Evolutionary conservation across 2,888 invertebrate genomes (phyloP).

Genomic region (Psylliodes chrysocephalus): DNA sequence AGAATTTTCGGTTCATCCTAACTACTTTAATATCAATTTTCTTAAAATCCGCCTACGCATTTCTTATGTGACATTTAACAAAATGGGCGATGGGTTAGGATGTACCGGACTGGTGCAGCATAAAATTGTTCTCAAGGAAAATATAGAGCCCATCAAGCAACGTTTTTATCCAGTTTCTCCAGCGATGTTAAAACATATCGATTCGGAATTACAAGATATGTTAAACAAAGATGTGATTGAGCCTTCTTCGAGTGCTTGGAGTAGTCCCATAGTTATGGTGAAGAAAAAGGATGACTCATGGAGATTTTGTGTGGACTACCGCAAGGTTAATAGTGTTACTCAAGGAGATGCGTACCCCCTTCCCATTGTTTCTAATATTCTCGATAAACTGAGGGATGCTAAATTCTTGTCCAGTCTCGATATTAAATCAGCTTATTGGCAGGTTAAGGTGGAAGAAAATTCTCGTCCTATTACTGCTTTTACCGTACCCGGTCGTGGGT

Average conservation of each 20-base stretch:
- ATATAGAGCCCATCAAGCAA: not conserved
- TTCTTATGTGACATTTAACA: too few relatives aligned
- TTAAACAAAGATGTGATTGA: too few relatives aligned
- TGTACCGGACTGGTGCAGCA: not conserved
- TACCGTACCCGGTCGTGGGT: slow-evolving; percentile 5
- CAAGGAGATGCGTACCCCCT: slow-evolving; percentile 33
- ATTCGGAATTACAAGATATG: not conserved
- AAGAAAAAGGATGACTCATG: slow-evolving; percentile 51
- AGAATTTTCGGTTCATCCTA: too few relatives aligned
- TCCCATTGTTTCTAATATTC: slow-evolving; percentile 18
- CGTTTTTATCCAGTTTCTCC: not conserved
- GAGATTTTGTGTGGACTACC: slow-evolving; percentile 50
- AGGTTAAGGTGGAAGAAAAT: slow-evolving; percentile 24
- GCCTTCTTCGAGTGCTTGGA: slow-evolving; percentile 56
- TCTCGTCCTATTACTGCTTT: slow-evolving; percentile 26
- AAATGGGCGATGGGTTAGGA: not conserved
- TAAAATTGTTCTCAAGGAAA: not conserved
- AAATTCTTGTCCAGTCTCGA: slow-evolving; percentile 33
- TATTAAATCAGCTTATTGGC: slow-evolving; percentile 36
- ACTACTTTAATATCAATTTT: too few relatives aligned
- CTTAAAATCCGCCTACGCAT: too few relatives aligned
- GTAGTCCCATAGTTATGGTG: slow-evolving; percentile 46
- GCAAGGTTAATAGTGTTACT: slow-evolving; percentile 45
- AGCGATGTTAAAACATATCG: too few relatives aligned
- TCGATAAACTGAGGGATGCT: slow-evolving; percentile 34